Percentiles rank a stretch among this genome's conserved stretches.
phyloP scores from a whole-genome alignment of 2,113 vertebrate species.

The Genyomyrus donnyi region DNA sequence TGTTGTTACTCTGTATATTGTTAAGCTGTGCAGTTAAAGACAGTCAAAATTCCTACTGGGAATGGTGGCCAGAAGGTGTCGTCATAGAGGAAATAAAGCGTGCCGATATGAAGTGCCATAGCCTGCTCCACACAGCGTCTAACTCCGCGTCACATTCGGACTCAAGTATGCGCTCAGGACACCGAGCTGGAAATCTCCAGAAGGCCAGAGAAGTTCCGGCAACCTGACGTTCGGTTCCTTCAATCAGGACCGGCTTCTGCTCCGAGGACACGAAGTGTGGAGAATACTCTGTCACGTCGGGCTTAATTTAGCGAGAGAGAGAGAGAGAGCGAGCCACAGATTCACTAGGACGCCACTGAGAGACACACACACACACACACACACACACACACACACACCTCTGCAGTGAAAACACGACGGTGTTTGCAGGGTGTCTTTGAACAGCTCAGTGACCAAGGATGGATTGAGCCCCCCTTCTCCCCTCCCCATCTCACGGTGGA shows the following conservation, averaged over 20 bases:
- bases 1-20: not conserved
- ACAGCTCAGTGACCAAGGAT: conserved; percentile 37
- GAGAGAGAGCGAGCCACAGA: not conserved
- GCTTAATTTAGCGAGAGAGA: not conserved
- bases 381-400: not conserved
- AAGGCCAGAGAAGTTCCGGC: not conserved
- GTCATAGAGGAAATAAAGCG: not conserved
- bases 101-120: not conserved
- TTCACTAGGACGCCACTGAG: not conserved
- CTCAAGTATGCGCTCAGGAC: not conserved
- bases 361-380: too few species aligned
- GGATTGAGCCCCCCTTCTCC: conserved; percentile 44
- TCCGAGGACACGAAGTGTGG: not conserved
- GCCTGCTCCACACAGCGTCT: not conserved
- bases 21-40: not conserved
- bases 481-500: conserved; percentile 38
- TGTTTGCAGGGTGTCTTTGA: conserved; percentile 27
- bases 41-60: not conserved
- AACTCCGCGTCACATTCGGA: not conserved
- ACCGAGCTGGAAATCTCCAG: not conserved
- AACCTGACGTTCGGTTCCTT: not conserved
- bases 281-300: not conserved
- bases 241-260: not conserved
- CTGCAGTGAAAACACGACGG: not conserved
- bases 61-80: not conserved